A percentile compares a stretch with the other conserved stretches of the same genome.
These are phyloP conservation scores for Triplophysa yarkandensis DNA, from an alignment of 2,797 vertebrate species.

Conservation along the genomic window DNA sequence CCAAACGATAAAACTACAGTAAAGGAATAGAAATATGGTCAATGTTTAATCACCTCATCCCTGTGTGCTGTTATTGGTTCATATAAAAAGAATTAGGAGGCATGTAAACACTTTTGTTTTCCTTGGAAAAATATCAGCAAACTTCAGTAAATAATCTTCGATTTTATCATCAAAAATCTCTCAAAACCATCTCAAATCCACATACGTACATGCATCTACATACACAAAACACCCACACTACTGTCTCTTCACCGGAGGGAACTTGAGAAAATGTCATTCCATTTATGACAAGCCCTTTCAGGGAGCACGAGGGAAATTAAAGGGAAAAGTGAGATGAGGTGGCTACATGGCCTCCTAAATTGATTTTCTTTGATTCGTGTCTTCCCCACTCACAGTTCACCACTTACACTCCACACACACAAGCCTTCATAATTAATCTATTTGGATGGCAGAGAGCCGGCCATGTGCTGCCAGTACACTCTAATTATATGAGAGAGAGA, in stretches of 20 bases:
- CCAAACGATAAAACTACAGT: neutral
- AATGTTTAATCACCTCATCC: too few relatives aligned
- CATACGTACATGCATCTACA: constrained; percentile 1
- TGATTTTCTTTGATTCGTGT: constrained; percentile 69
- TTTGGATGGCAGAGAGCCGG: constrained; percentile 53
- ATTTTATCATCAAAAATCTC: neutral
- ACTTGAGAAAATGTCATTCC: constrained; percentile 50
- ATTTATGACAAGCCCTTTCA: constrained; percentile 42
- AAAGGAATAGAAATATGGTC: neutral
- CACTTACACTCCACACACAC: constrained; percentile 51
- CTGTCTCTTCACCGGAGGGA: constrained; percentile 42
- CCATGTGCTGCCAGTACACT: constrained; percentile 40
- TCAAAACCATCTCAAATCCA: neutral
- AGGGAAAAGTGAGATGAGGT: constrained; percentile 49
- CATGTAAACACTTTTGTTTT: too few relatives aligned
- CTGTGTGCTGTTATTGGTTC: too few relatives aligned
- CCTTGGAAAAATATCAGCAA: neutral
- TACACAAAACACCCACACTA: constrained; percentile 37
- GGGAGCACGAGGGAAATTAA: constrained; percentile 41
- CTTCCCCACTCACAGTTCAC: constrained; percentile 49
- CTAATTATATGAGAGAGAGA: constrained; percentile 51
- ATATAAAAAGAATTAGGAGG: neutral
- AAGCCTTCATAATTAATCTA: constrained; percentile 59
- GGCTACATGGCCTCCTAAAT: constrained; percentile 59
- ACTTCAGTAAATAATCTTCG: neutral